Conservation (phyloP, 1,140 invertebrate species). For the Zaprionus capensis region DNA sequence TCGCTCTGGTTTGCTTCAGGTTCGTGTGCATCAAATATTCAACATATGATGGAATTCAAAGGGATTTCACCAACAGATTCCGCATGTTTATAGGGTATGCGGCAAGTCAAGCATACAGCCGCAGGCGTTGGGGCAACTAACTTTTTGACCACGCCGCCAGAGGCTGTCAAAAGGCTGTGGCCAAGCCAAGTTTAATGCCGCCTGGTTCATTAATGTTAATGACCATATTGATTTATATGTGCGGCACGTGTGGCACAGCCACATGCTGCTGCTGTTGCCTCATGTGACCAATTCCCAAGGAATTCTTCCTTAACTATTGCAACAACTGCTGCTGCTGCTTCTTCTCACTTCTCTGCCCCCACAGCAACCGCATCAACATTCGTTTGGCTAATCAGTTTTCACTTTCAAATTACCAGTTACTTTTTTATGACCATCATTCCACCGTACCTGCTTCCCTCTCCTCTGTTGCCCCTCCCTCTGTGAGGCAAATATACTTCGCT, state of each 20-base stretch:
- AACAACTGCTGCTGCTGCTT: neutral
- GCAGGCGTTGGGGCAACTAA: constrained; percentile 6
- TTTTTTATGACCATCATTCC: neutral
- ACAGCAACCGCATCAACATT: neutral
- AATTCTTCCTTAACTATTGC: neutral
- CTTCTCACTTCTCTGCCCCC: neutral
- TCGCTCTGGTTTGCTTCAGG: neutral
- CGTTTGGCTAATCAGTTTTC: constrained; percentile 34
- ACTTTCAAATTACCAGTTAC: constrained; percentile 18
- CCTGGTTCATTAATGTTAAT: constrained; percentile 52
- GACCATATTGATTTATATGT: constrained; percentile 53
- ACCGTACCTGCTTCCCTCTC: neutral
- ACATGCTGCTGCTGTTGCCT: constrained; percentile 4
- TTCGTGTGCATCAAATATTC: neutral
- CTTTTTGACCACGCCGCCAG: constrained; percentile 22
- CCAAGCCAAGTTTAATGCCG: constrained; percentile 40
- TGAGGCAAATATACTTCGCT: no score
- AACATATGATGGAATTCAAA: neutral
- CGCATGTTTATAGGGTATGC: constrained; percentile 24
- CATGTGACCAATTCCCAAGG: constrained; percentile 14
- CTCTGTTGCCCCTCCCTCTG: neutral
- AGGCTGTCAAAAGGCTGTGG: constrained; percentile 24
- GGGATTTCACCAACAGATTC: neutral
- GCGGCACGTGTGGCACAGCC: constrained; percentile 32
- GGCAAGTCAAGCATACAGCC: neutral